Evolutionary conservation across 2,113 vertebrate species (phyloP).

Genomic region (Tachysurus fulvidraco): DNA sequence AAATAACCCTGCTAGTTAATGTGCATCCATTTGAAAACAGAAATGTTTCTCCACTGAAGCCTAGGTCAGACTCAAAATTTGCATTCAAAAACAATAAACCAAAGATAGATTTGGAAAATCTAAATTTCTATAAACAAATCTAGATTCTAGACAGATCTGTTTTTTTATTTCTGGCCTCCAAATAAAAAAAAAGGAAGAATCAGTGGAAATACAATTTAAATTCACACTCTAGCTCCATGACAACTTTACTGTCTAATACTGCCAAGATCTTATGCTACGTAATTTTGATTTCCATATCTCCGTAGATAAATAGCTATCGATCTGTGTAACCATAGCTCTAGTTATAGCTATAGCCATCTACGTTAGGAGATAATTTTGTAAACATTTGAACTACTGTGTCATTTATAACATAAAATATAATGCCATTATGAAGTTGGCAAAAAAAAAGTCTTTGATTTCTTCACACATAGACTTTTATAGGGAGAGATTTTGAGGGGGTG

Average conservation of each 20-base stretch:
- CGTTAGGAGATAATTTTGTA: neutral
- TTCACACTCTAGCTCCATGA: neutral
- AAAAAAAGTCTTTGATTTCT: neutral
- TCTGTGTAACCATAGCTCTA: neutral
- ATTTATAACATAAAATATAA: neutral
- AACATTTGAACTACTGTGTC: neutral
- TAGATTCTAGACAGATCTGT: neutral
- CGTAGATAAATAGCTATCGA: neutral
- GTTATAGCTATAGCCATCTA: neutral
- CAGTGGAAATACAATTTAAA: neutral
- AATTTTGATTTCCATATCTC: constrained; percentile 4
- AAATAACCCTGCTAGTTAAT: constrained; percentile 19
- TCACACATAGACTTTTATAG: neutral
- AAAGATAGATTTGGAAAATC: constrained; percentile 67
- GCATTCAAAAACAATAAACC: constrained; percentile 61
- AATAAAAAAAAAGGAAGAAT: neutral
- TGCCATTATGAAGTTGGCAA: neutral
- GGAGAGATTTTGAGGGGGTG: neutral
- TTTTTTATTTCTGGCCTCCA: neutral
- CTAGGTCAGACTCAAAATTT: constrained; percentile 7
- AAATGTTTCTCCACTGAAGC: neutral
- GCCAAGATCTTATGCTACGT: constrained; percentile 8
- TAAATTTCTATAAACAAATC: neutral
- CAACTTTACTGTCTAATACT: constrained; percentile 12
- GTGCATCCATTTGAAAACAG: constrained; percentile 2